These are phyloP conservation scores for Pherbina coryleti DNA, from an alignment of 2,888 invertebrate genomes.

Conservation along the genomic window DNA sequence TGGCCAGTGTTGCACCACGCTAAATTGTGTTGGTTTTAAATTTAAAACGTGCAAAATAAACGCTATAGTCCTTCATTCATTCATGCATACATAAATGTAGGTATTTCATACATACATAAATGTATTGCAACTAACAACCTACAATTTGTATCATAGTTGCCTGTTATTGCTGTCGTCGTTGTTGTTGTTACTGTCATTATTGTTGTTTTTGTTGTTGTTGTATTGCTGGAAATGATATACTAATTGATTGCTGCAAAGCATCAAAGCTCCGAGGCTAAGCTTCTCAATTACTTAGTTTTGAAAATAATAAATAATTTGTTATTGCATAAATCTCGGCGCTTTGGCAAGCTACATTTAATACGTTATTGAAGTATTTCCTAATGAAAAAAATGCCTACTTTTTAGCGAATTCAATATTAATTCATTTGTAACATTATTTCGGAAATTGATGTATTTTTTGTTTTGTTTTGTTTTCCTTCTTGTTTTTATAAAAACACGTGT, in stretches of 20 bases:
- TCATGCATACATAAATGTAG: no score
- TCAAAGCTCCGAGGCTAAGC: not conserved
- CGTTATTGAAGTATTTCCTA: no score
- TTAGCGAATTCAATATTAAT: not conserved
- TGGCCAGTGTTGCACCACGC: no score
- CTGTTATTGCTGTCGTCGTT: not conserved
- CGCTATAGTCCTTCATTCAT: no score
- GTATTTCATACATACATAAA: no score
- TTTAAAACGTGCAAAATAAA: no score
- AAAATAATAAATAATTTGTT: slow-evolving; percentile 20
- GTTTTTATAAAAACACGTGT: no score
- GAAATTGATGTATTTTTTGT: no score
- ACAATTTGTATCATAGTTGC: not conserved
- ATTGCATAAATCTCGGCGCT: slow-evolving; percentile 13
- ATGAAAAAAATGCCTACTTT: not conserved
- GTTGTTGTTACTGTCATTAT: slow-evolving; percentile 19
- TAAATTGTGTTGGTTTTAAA: no score
- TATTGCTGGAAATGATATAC: not conserved
- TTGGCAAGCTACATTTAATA: slow-evolving; percentile 1
- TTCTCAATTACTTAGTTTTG: not conserved
- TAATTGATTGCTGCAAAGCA: not conserved
- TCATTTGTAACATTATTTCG: not conserved
- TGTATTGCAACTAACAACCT: not conserved
- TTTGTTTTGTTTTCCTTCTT: no score
- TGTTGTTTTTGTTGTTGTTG: slow-evolving; percentile 25